Conservation (phyloP, 2,797 vertebrate species). For the Rhyacichthys aspro region DNA sequence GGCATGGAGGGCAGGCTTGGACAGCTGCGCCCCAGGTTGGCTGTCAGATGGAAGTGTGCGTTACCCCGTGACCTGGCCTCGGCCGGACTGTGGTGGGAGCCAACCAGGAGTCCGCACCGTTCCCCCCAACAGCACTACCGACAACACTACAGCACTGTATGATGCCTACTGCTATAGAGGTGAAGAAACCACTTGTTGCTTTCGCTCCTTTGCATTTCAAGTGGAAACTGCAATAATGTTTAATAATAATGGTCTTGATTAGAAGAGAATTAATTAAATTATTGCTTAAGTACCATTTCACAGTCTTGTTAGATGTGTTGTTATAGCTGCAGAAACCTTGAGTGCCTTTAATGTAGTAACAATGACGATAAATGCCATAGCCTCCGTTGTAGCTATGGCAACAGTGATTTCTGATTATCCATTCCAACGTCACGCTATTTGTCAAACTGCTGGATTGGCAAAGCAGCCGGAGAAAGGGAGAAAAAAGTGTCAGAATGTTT, state of each 20-base stretch:
- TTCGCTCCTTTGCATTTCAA: background rate
- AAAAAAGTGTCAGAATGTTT: slow-evolving; percentile 23
- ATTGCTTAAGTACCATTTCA: slow-evolving; percentile 9
- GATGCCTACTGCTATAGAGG: slow-evolving; percentile 93
- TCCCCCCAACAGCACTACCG: slow-evolving; percentile 81
- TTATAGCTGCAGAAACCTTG: slow-evolving; percentile 17
- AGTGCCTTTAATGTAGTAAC: slow-evolving; percentile 32
- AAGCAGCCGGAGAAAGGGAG: slow-evolving; percentile 17
- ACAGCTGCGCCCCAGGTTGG: slow-evolving; percentile 93
- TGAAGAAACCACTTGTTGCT: slow-evolving; percentile 37
- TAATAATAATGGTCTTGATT: no score
- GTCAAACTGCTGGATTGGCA: slow-evolving; percentile 51
- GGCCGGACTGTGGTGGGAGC: slow-evolving; percentile 85
- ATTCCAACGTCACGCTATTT: slow-evolving; percentile 22
- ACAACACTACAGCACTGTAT: slow-evolving; percentile 75
- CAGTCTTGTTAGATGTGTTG: background rate
- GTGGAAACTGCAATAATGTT: background rate
- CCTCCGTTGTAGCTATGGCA: slow-evolving; percentile 64
- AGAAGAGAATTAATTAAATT: background rate
- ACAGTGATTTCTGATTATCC: slow-evolving; percentile 44
- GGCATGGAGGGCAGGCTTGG: slow-evolving; percentile 89
- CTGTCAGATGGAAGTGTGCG: slow-evolving; percentile 91
- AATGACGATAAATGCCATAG: slow-evolving; percentile 54
- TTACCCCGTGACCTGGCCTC: slow-evolving; percentile 83
- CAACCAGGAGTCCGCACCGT: slow-evolving; percentile 83